A percentile compares a stretch with the other conserved stretches of the same genome.
phyloP scores from a whole-genome alignment of 2,888 invertebrate genomes.

The Pherbina coryleti region DNA sequence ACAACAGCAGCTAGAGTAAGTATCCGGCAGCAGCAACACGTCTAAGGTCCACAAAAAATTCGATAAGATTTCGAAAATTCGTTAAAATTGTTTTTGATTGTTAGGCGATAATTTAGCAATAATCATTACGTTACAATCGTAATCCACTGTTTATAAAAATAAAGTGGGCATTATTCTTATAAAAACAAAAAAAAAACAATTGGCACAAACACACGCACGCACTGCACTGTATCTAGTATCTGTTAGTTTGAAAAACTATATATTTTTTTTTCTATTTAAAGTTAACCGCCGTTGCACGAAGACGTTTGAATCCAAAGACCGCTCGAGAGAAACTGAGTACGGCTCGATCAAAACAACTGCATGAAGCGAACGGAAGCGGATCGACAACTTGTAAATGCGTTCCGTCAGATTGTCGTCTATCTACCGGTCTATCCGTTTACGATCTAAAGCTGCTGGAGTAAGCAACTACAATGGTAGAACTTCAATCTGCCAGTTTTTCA shows the following conservation, averaged over 20 bases:
- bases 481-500: neutral
- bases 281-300: constrained; percentile 27
- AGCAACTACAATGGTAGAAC: neutral
- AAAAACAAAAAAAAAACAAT: neutral
- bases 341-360: neutral
- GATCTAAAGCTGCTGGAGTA: neutral
- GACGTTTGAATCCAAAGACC: constrained; percentile 53
- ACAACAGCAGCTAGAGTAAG: neutral
- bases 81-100: neutral
- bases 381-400: neutral
- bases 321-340: constrained; percentile 53
- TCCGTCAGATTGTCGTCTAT: neutral
- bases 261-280: too few relatives aligned
- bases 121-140: neutral
- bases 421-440: neutral
- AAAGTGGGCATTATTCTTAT: neutral
- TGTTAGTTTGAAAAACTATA: neutral
- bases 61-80: neutral
- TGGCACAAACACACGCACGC: constrained; percentile 45
- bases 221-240: constrained; percentile 45
- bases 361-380: neutral
- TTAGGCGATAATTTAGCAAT: neutral
- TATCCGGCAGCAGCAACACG: neutral
- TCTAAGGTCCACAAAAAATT: neutral
- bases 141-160: neutral